phyloP scores from a whole-genome alignment of 2,888 invertebrate species.

The Orchestes rusci region DNA sequence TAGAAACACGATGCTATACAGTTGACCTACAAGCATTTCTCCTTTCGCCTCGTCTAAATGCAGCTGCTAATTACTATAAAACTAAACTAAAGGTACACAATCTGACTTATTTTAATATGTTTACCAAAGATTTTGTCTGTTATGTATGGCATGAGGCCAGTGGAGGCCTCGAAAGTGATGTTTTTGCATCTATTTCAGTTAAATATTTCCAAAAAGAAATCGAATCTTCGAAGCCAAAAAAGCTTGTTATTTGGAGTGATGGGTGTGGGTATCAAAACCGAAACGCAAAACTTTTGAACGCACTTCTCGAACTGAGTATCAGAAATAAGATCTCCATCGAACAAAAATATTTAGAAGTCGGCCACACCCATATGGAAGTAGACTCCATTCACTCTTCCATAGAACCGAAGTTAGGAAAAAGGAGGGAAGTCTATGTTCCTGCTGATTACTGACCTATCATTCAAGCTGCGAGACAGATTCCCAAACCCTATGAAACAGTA shows the following conservation, averaged over 20 bases:
- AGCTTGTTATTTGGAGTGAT: background rate
- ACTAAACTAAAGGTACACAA: background rate
- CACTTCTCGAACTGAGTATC: constrained; percentile 21
- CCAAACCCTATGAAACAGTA: constrained; percentile 4
- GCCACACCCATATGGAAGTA: constrained; percentile 32
- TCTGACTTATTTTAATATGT: background rate
- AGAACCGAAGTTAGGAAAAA: background rate
- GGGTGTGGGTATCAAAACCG: background rate
- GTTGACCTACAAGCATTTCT: too few relatives aligned
- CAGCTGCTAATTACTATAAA: background rate
- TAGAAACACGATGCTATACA: background rate
- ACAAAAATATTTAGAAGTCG: constrained; percentile 29
- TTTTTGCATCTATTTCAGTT: background rate
- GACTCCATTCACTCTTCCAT: constrained; percentile 22
- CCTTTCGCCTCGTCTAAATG: background rate
- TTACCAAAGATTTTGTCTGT: background rate
- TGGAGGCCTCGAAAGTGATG: background rate
- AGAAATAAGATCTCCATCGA: constrained; percentile 24
- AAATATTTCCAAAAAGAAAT: background rate
- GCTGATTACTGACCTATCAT: constrained; percentile 22
- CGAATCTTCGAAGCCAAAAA: background rate
- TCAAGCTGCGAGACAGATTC: constrained; percentile 5
- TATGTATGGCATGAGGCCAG: background rate
- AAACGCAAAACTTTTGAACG: constrained; percentile 22
- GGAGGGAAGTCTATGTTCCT: constrained; percentile 23